Conservation (phyloP, 2,113 vertebrate species). For the Paralichthys olivaceus region DNA sequence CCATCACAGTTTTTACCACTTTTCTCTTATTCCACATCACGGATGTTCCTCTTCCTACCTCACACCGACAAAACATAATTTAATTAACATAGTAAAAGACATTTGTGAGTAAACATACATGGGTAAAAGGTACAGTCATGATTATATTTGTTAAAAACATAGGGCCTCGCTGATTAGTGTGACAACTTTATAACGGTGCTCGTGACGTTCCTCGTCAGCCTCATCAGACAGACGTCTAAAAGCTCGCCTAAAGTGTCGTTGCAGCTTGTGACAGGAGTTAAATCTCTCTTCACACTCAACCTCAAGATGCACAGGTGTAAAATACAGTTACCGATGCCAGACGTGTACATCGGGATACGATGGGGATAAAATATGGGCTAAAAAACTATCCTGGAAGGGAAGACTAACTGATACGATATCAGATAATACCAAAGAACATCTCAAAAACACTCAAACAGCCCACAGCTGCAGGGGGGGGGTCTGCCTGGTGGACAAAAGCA, state of each 20-base stretch:
- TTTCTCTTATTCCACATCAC: constrained; percentile 22
- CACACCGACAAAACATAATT: constrained; percentile 59
- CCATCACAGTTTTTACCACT: constrained; percentile 65
- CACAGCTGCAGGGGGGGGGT: constrained; percentile 56
- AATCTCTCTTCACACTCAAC: constrained; percentile 66
- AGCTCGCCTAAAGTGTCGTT: constrained; percentile 39
- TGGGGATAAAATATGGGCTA: constrained; percentile 53
- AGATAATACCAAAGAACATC: constrained; percentile 69
- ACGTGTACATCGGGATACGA: constrained; percentile 45
- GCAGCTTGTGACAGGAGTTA: constrained; percentile 62
- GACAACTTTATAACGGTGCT: constrained; percentile 45
- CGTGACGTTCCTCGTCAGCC: constrained; percentile 20
- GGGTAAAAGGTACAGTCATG: constrained; percentile 45
- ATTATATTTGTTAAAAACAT: constrained; percentile 51
- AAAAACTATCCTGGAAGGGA: constrained; percentile 29
- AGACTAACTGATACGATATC: constrained; percentile 60
- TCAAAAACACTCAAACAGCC: constrained; percentile 66
- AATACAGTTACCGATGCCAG: constrained; percentile 50
- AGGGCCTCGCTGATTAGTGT: constrained; percentile 65
- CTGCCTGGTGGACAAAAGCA: constrained; percentile 62
- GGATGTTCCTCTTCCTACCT: constrained; percentile 22
- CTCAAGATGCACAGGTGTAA: constrained; percentile 45
- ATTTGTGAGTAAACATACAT: constrained; percentile 53
- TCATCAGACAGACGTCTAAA: constrained; percentile 19
- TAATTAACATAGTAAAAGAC: constrained; percentile 65